Evolutionary conservation across 2,888 invertebrate genomes (phyloP), one percentile per base, ranked within the genome.

Genomic region (Xylota segnis): DNA sequence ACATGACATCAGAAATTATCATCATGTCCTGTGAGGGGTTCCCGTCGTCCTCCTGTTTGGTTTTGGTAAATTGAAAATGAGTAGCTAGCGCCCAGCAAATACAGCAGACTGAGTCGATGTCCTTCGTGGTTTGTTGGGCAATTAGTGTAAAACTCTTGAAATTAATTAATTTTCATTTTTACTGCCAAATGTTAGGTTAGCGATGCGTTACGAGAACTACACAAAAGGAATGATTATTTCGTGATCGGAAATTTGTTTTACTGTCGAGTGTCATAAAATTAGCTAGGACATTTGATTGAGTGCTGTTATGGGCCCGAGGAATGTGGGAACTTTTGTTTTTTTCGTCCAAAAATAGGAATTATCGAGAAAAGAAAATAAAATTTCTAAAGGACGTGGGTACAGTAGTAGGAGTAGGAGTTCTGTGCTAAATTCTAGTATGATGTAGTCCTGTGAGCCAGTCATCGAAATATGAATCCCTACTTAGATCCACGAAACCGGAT

Each of bases 221-320:
- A 61, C 61, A 23, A 23, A 61, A 40, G 43, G 23, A 18, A 18
- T 16, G 40, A 18, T 23, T 40, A 23, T 50, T 76, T 59, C 76
- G 76, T 76, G 76, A 70, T 68, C 63, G 47, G 47, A 71, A 83
- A 77, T 83, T 83, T 77, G 77, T 77, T 77, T 83, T 66, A 71
- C 29, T 83, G 71, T 58, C 43, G 16, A 61, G 50, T 70, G 71
- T 65, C 76, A 83, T 83, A 83, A 83, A 83, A 83, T 83, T 77
- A 83, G 77, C 54, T 37, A 83, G 77, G 70, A 77, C 71, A 72
- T 83, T 77, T 77, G 83, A 83, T 83, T 83, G 76, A 77, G 83
- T 83, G 83, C 50, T 47, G 45, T 65, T 72, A 52, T 72, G 65
- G 34, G 40, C 14, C 45, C 61, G 16, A 37, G 58, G 58, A 83